A percentile compares a stretch with the other conserved stretches of the same genome.
Evolutionary conservation across 2,888 invertebrate genomes (phyloP).

Genomic region (Tineola bisselliella): DNA sequence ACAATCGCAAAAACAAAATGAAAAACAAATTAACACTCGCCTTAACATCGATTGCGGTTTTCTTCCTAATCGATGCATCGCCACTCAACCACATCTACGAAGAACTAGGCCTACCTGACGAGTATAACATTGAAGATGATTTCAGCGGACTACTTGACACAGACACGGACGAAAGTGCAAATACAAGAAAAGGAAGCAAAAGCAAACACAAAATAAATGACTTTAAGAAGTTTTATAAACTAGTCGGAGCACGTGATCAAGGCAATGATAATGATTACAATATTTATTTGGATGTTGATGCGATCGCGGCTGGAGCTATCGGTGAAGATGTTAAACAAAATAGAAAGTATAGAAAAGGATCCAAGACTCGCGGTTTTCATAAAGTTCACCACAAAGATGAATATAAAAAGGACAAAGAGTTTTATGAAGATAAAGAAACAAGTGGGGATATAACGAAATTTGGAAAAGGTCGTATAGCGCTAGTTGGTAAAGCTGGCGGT

Average conservation of each 20-base stretch:
- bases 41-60: conserved; percentile 35
- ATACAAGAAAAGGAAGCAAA: conserved; percentile 31
- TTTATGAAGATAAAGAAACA: conserved; percentile 66
- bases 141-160: conserved; percentile 34
- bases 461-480: conserved; percentile 56
- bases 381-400: conserved; percentile 70
- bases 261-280: conserved; percentile 45
- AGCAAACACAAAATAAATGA: conserved; percentile 37
- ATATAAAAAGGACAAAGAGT: conserved; percentile 68
- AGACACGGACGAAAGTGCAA: conserved; percentile 37
- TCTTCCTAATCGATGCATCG: conserved; percentile 33
- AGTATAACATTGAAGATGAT: conserved; percentile 41
- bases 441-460: conserved; percentile 59
- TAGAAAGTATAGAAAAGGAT: conserved; percentile 62
- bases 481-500: conserved; percentile 49
- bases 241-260: conserved; percentile 33
- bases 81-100: conserved; percentile 30
- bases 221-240: conserved; percentile 40
- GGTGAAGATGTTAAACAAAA: conserved; percentile 50
- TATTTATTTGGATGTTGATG: conserved; percentile 45
- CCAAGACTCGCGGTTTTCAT: conserved; percentile 67
- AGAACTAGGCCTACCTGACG: conserved; percentile 31
- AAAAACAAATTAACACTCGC: conserved; percentile 38
- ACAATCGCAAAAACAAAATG: conserved; percentile 43
- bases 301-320: conserved; percentile 40